These are phyloP conservation scores for Sebastes iracundus DNA, from an alignment of 2,797 vertebrate species.

Conservation along the genomic window DNA sequence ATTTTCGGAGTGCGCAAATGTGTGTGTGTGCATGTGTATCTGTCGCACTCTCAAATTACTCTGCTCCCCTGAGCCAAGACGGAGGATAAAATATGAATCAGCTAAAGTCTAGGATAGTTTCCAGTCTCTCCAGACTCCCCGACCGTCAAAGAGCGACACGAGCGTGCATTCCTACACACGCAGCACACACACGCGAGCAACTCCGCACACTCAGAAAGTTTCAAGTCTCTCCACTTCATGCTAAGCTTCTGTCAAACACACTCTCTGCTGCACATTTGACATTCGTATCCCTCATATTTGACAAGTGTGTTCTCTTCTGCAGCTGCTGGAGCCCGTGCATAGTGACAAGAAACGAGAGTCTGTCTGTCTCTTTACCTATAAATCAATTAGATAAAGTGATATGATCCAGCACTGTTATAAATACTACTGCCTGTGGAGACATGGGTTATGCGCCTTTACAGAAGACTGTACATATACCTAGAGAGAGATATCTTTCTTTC, in stretches of 20 bases:
- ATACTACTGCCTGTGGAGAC: conserved; percentile 46
- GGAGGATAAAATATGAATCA: conserved; percentile 82
- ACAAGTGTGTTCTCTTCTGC: conserved; percentile 53
- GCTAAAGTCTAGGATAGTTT: conserved; percentile 78
- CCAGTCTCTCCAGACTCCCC: conserved; percentile 68
- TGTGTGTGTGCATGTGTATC: conserved; percentile 36
- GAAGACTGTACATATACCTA: neutral
- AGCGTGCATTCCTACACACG: conserved; percentile 12
- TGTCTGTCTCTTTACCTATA: conserved; percentile 55
- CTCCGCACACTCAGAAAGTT: conserved; percentile 44
- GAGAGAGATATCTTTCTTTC: conserved; percentile 27
- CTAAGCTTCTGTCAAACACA: conserved; percentile 66
- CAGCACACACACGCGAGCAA: conserved; percentile 3
- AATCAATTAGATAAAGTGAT: conserved; percentile 71
- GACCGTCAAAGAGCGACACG: conserved; percentile 45
- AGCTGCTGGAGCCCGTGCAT: conserved; percentile 40
- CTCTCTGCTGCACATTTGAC: conserved; percentile 59
- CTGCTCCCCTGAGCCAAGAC: conserved; percentile 75
- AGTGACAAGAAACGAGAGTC: conserved; percentile 56
- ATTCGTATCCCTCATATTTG: conserved; percentile 64
- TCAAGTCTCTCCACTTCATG: conserved; percentile 56
- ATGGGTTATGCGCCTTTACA: conserved; percentile 26
- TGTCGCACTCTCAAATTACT: conserved; percentile 74
- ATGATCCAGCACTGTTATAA: conserved; percentile 50
- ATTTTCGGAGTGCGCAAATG: conserved; percentile 49